These are phyloP conservation scores for Aegithalos caudatus DNA, from an alignment of 2,113 vertebrate genomes.

Conservation along the genomic window DNA sequence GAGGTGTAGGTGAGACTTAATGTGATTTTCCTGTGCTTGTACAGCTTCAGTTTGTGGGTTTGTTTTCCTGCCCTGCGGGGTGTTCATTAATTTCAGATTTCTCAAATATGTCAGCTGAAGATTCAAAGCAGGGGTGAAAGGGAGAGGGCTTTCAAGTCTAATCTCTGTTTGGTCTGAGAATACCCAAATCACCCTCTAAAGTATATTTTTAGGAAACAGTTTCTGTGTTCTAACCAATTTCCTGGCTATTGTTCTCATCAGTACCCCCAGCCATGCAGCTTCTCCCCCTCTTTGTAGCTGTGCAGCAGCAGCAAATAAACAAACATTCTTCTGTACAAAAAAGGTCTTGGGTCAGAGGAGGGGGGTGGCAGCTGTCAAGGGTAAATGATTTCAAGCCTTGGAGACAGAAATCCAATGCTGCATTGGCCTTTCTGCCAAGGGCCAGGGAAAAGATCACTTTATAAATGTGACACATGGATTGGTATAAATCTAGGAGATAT, in stretches of 20 bases:
- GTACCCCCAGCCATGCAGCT: not conserved
- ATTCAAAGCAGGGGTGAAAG: fast-evolving
- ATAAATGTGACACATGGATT: conserved; percentile 70
- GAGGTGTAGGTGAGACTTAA: not conserved
- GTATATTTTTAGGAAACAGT: not conserved
- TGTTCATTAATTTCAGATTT: not conserved
- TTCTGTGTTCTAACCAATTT: not conserved
- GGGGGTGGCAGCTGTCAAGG: conserved; percentile 63
- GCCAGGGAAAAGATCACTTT: conserved; percentile 68
- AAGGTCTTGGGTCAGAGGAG: conserved; percentile 42
- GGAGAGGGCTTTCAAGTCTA: not conserved
- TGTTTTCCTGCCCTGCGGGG: not conserved
- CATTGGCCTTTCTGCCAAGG: conserved; percentile 66
- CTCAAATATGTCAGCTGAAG: not conserved
- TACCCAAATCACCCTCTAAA: not conserved
- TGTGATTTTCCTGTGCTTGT: fast-evolving
- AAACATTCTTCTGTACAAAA: conserved; percentile 21
- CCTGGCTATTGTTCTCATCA: not conserved
- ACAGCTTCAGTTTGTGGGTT: not conserved
- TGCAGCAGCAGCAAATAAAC: conserved; percentile 49
- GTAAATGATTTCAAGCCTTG: conserved; percentile 68
- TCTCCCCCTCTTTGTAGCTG: not conserved
- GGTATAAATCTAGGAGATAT: conserved; percentile 64
- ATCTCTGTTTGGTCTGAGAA: not conserved
- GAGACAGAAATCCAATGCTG: conserved; percentile 71